Conservation (phyloP, 1,140 invertebrate genomes). For the Xylocopa sonorina region DNA sequence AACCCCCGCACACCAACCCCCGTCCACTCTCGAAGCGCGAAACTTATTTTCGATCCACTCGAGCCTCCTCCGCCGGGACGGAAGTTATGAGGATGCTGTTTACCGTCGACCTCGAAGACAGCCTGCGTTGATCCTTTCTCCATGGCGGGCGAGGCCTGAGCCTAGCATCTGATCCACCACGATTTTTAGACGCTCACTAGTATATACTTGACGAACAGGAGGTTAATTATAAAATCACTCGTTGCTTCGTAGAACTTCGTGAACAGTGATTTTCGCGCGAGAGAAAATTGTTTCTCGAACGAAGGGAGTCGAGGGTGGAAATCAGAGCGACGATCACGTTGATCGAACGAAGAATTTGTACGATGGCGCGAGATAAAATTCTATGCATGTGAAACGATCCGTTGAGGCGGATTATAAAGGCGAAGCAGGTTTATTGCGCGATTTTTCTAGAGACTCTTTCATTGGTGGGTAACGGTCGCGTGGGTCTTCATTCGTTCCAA, state of each 20-base stretch:
- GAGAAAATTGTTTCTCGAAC: conserved; percentile 1
- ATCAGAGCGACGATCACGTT: background rate
- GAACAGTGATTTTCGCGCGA: no score
- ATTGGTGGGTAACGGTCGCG: background rate
- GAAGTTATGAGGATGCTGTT: conserved; percentile 45
- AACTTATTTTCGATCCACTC: conserved; percentile 50
- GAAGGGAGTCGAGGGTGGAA: background rate
- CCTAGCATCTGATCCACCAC: no score
- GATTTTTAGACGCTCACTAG: no score
- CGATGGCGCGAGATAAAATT: conserved; percentile 2
- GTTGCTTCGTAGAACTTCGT: no score
- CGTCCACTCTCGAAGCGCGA: background rate
- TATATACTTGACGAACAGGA: no score
- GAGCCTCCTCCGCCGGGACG: conserved; percentile 18
- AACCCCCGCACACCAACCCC: background rate
- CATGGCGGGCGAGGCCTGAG: no score
- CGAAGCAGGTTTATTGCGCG: background rate
- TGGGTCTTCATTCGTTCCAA: background rate
- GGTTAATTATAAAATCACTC: no score
- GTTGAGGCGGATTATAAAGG: background rate
- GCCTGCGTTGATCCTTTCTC: background rate
- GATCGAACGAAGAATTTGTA: background rate
- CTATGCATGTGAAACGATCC: conserved; percentile 16
- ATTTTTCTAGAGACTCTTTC: background rate
- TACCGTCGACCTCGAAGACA: conserved; percentile 17